Evolutionary conservation across 2,797 vertebrate genomes (phyloP).

Genomic region (Petrocephalus sullivani): DNA sequence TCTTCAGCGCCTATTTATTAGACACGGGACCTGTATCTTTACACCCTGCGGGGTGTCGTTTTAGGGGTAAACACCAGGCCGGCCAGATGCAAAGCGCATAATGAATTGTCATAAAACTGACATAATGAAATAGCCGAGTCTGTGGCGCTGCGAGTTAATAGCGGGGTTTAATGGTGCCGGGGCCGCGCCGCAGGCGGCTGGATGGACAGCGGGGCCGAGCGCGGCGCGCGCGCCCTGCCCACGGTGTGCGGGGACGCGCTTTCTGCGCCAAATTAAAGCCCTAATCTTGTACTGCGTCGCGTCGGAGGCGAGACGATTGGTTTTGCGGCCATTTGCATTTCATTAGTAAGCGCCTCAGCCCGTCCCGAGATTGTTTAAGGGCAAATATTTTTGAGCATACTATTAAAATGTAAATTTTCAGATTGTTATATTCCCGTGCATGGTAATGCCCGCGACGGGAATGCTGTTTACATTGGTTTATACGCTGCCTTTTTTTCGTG

Average conservation of each 20-base stretch:
- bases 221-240: background rate
- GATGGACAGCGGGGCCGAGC: background rate
- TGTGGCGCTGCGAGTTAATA: background rate
- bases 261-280: background rate
- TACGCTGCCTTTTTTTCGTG: background rate
- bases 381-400: conserved; percentile 3
- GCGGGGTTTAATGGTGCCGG: background rate
- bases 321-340: background rate
- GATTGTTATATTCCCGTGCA: background rate
- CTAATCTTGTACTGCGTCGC: background rate
- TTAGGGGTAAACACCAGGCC: background rate
- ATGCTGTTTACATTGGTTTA: background rate
- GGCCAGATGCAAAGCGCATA: background rate
- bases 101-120: conserved; percentile 19
- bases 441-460: background rate
- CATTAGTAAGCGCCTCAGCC: background rate
- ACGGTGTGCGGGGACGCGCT: background rate
- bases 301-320: background rate
- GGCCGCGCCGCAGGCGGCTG: background rate
- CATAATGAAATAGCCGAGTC: background rate
- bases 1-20: conserved; percentile 10
- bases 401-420: background rate
- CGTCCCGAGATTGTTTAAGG: background rate
- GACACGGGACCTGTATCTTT: background rate
- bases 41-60: background rate